Percentiles rank a stretch among this genome's conserved stretches.
phyloP scores from a whole-genome alignment of 1,140 invertebrate species.

The Eurosta solidaginis region DNA sequence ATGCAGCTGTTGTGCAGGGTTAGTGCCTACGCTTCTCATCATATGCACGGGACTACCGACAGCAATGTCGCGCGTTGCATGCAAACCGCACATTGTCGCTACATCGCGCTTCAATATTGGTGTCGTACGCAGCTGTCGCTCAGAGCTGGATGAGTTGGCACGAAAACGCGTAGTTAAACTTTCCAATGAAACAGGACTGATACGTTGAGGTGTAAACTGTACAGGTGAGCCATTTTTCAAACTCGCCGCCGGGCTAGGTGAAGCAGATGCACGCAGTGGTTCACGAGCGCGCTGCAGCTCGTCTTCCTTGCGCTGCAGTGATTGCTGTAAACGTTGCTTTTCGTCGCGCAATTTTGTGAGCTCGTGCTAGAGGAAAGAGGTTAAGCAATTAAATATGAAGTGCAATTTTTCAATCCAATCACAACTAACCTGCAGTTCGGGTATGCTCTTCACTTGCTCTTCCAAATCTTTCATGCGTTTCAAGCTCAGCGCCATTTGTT shows the following conservation, averaged over 20 bases:
- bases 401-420: background rate
- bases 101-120: conserved; percentile 64
- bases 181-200: conserved; percentile 54
- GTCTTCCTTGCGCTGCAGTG: conserved; percentile 64
- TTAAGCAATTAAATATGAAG: background rate
- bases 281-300: conserved; percentile 59
- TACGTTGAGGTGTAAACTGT: conserved; percentile 54
- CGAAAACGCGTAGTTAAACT: conserved; percentile 50
- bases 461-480: conserved; percentile 79
- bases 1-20: conserved; percentile 33
- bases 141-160: conserved; percentile 45
- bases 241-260: conserved; percentile 43
- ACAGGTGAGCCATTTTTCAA: conserved; percentile 45
- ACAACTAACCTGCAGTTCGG: conserved; percentile 72
- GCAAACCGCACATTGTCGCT: conserved; percentile 66
- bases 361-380: conserved; percentile 66
- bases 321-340: conserved; percentile 69
- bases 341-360: conserved; percentile 75
- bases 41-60: conserved; percentile 39
- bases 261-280: conserved; percentile 52
- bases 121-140: conserved; percentile 32
- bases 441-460: conserved; percentile 82
- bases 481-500: conserved; percentile 74
- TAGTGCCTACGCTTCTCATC: conserved; percentile 40
- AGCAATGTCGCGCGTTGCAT: conserved; percentile 46